Conservation (phyloP, 2,888 invertebrate species). For the Mimachlamys varia region DNA sequence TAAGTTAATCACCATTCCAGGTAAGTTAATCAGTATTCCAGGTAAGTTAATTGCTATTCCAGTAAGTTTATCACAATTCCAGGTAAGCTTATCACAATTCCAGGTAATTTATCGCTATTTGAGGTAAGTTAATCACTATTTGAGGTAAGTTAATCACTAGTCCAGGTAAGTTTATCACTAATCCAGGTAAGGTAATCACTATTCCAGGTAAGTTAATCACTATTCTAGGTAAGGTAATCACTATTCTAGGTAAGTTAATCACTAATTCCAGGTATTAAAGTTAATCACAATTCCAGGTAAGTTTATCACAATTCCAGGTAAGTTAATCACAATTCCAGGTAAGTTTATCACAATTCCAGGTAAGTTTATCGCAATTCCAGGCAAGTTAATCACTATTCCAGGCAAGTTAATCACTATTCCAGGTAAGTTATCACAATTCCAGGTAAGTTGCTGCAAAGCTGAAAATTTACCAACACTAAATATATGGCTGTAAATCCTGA, state of each 20-base stretch:
- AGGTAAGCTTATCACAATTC: conserved; percentile 64
- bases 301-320: background rate
- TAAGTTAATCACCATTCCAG: conserved; percentile 76
- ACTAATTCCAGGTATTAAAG: too few species aligned
- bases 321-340: conserved; percentile 75
- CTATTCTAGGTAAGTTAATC: conserved; percentile 73
- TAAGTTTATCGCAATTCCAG: too few species aligned
- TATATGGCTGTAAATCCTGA: too few species aligned
- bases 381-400: too few species aligned
- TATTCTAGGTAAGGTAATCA: too few species aligned
- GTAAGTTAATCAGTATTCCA: conserved; percentile 55
- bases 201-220: conserved; percentile 71
- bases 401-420: conserved; percentile 59
- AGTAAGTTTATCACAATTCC: conserved; percentile 66
- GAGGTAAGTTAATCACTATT: conserved; percentile 66
- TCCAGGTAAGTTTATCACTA: conserved; percentile 69
- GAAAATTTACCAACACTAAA: too few species aligned
- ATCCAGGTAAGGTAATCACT: conserved; percentile 44
- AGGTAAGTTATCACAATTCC: too few species aligned
- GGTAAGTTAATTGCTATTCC: too few species aligned
- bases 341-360: background rate
- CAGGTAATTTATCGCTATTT: conserved; percentile 57
- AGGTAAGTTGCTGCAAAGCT: too few species aligned
- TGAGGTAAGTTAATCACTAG: conserved; percentile 54
- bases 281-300: conserved; percentile 74